phyloP scores from a whole-genome alignment of 2,797 vertebrate species.

The Caiman crocodilus region DNA sequence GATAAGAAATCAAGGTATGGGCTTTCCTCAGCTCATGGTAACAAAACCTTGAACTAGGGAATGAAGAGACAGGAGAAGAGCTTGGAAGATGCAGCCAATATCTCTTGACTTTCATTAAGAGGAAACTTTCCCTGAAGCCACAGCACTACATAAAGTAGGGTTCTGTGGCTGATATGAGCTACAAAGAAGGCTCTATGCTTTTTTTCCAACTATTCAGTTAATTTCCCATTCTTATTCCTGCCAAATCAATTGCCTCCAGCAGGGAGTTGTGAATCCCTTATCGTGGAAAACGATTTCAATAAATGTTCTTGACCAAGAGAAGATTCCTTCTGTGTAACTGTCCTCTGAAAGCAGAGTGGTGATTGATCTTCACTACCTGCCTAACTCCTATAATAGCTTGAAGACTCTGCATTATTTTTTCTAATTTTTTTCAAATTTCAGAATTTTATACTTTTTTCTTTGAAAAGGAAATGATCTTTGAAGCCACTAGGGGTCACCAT shows the following conservation, averaged over 20 bases:
- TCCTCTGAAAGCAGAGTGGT: background rate
- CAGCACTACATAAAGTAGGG: background rate
- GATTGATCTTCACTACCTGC: background rate
- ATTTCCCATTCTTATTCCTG: background rate
- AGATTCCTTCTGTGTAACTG: background rate
- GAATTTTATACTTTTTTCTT: background rate
- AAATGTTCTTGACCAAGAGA: background rate
- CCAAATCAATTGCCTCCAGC: background rate
- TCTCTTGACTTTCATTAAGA: background rate
- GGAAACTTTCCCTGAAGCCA: background rate
- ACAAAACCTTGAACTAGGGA: background rate
- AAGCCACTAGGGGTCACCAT: background rate
- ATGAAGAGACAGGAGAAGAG: background rate
- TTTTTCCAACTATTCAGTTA: background rate
- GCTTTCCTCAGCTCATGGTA: background rate
- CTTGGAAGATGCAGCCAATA: background rate
- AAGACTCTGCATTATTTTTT: background rate
- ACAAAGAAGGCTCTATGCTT: background rate
- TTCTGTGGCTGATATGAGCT: background rate
- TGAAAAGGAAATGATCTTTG: background rate
- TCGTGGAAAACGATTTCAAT: background rate
- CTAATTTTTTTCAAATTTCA: background rate
- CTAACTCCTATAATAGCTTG: background rate
- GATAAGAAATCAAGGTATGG: background rate
- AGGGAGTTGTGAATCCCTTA: background rate